Evolutionary conservation across 2,888 invertebrate species (phyloP), one percentile per base, ranked within the genome.

Genomic region (Psylliodes chrysocephalus): DNA sequence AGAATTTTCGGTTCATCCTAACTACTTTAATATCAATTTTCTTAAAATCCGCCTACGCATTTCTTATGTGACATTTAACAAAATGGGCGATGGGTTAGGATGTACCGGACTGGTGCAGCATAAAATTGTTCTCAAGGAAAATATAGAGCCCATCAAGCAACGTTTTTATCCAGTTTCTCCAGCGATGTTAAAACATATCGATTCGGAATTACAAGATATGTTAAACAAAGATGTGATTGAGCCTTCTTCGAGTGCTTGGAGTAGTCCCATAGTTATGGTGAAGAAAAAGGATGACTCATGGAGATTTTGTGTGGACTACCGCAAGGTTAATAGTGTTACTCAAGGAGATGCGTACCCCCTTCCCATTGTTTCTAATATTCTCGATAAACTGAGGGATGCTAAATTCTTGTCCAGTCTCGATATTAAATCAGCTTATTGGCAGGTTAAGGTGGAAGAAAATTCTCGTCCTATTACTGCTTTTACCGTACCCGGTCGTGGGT

Each of bases 161-260:
- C 1, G 35, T 4, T 35, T 14, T 12, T 35, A 35, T 35, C 12
- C 8, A 35, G 35, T 35, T 3, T 14, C n/a, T 6, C n/a, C n/a
- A n/a, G n/a, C n/a, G n/a, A n/a, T n/a, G n/a, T n/a, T n/a, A n/a
- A n/a, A n/a, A n/a, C n/a, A 14, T 3, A 35, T 35, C 6, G 14
- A 35, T 12, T 4, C 1, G 2, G 12, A 35, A 14, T 12, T n/a
- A 12, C 12, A 12, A 1, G 35, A 35, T 14, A 35, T 12, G 35
- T 1, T 35, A 1, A 1, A 35, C n/a, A n/a, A n/a, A n/a, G n/a
- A n/a, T n/a, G n/a, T n/a, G n/a, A n/a, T n/a, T n/a, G n/a, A n/a
- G n/a, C n/a, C n/a, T n/a, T n/a, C n/a, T n/a, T n/a, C 2, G 1
- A 35, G 35, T 35, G 78, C 80, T 0, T 82, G 77, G 77, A 79